Evolutionary conservation across 2,113 vertebrate species (phyloP).

Genomic region (Silurus meridionalis): DNA sequence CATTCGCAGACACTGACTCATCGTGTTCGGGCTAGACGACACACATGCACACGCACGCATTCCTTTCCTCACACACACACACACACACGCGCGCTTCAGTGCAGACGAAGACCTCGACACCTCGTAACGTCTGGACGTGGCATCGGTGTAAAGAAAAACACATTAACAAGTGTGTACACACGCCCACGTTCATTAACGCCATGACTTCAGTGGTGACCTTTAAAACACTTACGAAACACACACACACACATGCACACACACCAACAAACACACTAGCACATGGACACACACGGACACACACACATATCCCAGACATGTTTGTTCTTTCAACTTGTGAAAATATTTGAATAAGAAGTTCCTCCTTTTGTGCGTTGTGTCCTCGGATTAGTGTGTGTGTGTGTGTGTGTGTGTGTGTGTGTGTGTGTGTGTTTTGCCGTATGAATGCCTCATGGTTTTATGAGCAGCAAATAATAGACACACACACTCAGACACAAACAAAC

Average conservation of each 20-base stretch:
- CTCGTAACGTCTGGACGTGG: constrained; percentile 19
- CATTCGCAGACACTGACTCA: constrained; percentile 57
- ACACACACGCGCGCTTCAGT: not conserved
- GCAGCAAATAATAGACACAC: constrained; percentile 2
- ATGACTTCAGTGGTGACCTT: not conserved
- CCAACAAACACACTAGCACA: not conserved
- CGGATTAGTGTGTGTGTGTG: not conserved
- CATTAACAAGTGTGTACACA: not conserved
- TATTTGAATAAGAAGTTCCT: too few species aligned
- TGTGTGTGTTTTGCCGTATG: not conserved
- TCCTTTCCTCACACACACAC: not conserved
- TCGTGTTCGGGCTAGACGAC: constrained; percentile 24
- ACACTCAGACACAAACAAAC: constrained; percentile 3
- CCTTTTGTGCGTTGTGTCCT: too few species aligned
- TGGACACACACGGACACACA: not conserved
- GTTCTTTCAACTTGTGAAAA: too few species aligned
- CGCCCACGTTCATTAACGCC: not conserved
- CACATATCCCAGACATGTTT: too few species aligned
- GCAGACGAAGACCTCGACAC: constrained; percentile 5
- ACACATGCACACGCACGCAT: constrained; percentile 1
- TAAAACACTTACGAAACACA: not conserved
- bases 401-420: not conserved
- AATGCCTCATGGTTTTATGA: not conserved
- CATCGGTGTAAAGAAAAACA: constrained; percentile 20
- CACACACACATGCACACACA: not conserved